phyloP scores from a whole-genome alignment of 1,140 invertebrate species.

The Anoplolepis gracilipes region DNA sequence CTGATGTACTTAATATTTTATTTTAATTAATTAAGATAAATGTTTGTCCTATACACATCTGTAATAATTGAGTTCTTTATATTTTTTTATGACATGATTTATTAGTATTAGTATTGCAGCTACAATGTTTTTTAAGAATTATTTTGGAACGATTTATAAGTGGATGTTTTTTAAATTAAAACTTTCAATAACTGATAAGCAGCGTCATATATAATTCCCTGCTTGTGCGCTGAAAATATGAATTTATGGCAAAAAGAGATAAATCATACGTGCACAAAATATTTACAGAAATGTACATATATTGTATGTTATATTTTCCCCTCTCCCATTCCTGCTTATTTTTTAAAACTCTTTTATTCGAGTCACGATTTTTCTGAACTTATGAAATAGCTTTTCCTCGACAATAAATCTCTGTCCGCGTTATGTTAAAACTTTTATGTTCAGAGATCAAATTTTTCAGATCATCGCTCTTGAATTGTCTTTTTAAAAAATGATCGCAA shows the following conservation, averaged over 20 bases:
- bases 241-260: conserved; percentile 20
- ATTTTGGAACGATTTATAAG: not conserved
- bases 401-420: conserved; percentile 20
- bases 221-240: conserved; percentile 7
- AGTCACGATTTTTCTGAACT: not conserved
- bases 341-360: not conserved
- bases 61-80: not conserved
- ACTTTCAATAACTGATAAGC: conserved; percentile 8
- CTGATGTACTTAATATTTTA: not conserved
- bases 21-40: not conserved
- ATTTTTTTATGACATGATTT: not conserved
- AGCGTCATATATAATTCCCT: conserved; percentile 11
- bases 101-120: conserved; percentile 36
- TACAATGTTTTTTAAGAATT: not conserved
- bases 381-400: conserved; percentile 8
- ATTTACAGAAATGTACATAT: not conserved
- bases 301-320: not conserved
- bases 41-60: not conserved
- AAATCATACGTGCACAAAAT: conserved; percentile 15
- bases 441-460: not conserved
- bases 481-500: not conserved
- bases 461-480: not conserved
- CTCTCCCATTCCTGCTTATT: not conserved
- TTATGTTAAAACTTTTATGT: not conserved
- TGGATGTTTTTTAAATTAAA: not conserved